Base-by-base conservation (phyloP, 1,140 invertebrate genomes). In the Tribolium castaneum region DNA sequence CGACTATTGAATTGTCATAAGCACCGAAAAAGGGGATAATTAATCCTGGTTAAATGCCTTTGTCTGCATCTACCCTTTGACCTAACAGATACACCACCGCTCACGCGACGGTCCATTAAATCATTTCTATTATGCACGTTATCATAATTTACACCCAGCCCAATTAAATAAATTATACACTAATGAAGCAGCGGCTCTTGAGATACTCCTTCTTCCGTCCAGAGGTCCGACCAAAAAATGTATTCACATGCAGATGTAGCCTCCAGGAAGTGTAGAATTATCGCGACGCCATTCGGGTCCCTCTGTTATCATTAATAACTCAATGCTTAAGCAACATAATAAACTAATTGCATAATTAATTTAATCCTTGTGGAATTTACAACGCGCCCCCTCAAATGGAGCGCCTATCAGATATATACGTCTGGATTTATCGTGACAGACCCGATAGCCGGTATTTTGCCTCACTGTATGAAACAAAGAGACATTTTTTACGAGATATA, bases 401-500 rank as follows among this genome's bases (percentile, higher is more conserved):
- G 52, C 52, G 4, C 12, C n/a, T 19, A 16, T 62, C 56, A 62
- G 10, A 62, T 62, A 62, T 62, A 13, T 62, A 30, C 30, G 22
- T 25, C 7, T 9, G 19, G 56, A 66, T 66, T 66, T 66, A 35
- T 66, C 30, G 13, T 66, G 10, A 13, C 30, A 3, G n/a, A 3
- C 4, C 12, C 14, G 59, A 66, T 66, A 22, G 30, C 2, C 25
- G 22, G 56, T 22, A 62, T 54, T 54, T 16, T 54, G 16, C 12
- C n/a, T 35, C 19, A 35, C 4, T 66, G 59, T 34, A 66, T 66
- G 59, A 75, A 75, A 75, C 51, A 59, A 59, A 75, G 56, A 75
- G 51, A 75, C 35, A 56, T 75, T 75, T 75, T 75, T 56, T 75
- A 59, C 14, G 74, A 56, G 54, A 56, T 50, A 75, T 50, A 75